Conservation (phyloP, 2,113 vertebrate genomes). For the Loxodonta africana region DNA sequence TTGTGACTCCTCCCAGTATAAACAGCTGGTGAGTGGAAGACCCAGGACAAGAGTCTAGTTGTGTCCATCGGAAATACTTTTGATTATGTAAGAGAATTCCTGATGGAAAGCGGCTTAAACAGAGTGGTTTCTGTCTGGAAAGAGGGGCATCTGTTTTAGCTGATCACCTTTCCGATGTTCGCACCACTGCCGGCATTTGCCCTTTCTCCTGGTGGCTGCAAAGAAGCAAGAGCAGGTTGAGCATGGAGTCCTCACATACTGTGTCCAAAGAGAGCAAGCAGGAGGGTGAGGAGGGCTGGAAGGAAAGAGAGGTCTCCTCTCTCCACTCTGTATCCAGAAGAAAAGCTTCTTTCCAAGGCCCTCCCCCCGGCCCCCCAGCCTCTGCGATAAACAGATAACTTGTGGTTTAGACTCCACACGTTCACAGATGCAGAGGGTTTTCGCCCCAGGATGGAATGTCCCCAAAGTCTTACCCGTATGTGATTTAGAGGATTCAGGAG, state of each 20-base stretch:
- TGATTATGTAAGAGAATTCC: too few species aligned
- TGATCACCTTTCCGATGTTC: accelerated
- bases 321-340: accelerated
- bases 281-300: neutral
- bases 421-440: too few species aligned
- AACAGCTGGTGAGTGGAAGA: neutral
- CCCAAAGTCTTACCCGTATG: too few species aligned
- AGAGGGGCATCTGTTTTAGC: neutral
- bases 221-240: neutral
- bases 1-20: neutral
- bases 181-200: accelerated
- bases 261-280: neutral
- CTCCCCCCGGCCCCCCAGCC: too few species aligned
- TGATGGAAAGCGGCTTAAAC: accelerated
- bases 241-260: neutral
- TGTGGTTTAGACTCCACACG: too few species aligned
- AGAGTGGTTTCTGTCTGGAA: neutral
- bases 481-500: too few species aligned
- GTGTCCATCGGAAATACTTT: too few species aligned
- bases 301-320: neutral
- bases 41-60: accelerated
- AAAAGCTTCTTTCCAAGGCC: accelerated
- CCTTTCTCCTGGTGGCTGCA: neutral
- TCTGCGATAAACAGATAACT: too few species aligned
- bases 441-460: too few species aligned